A percentile compares a stretch with the other conserved stretches of the same genome.
Evolutionary conservation across 2,113 vertebrate species (phyloP).

Genomic region (Irena cyanogastra): DNA sequence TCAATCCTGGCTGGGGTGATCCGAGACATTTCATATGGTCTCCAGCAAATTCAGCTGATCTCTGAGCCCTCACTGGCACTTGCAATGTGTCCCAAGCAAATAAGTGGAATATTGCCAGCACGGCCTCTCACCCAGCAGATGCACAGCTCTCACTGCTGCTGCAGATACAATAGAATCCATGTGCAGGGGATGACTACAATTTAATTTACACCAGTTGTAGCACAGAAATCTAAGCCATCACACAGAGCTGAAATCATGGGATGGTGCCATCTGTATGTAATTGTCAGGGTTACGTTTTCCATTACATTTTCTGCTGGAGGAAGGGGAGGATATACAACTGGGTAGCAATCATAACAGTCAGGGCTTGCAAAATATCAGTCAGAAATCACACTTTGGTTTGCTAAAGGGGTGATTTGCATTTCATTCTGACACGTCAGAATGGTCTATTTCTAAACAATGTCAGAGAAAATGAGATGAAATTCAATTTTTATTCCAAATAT

Average conservation of each 20-base stretch:
- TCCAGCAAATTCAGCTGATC: neutral
- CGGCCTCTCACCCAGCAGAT: conserved; percentile 11
- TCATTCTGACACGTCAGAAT: conserved; percentile 46
- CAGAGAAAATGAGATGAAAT: conserved; percentile 55
- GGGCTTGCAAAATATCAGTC: conserved; percentile 34
- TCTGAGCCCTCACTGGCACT: neutral
- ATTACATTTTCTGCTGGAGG: conserved; percentile 48
- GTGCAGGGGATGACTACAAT: neutral
- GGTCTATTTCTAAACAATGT: conserved; percentile 65
- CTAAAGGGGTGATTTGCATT: conserved; percentile 51
- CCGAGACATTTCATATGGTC: neutral
- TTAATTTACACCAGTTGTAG: conserved; percentile 48
- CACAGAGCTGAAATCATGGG: conserved; percentile 18
- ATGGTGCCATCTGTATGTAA: conserved; percentile 55
- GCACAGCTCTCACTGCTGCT: neutral
- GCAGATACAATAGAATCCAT: neutral
- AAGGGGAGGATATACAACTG: conserved; percentile 32
- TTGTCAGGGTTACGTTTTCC: conserved; percentile 56
- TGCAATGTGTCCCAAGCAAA: neutral
- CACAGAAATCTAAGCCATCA: conserved; percentile 32
- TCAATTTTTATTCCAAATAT: conserved; percentile 61
- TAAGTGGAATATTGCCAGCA: neutral
- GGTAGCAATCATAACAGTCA: conserved; percentile 49
- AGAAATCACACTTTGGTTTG: conserved; percentile 26
- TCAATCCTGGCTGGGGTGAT: neutral